These are phyloP conservation scores for Bothrops jararaca DNA, from an alignment of 2,113 vertebrate genomes.

Conservation along the genomic window DNA sequence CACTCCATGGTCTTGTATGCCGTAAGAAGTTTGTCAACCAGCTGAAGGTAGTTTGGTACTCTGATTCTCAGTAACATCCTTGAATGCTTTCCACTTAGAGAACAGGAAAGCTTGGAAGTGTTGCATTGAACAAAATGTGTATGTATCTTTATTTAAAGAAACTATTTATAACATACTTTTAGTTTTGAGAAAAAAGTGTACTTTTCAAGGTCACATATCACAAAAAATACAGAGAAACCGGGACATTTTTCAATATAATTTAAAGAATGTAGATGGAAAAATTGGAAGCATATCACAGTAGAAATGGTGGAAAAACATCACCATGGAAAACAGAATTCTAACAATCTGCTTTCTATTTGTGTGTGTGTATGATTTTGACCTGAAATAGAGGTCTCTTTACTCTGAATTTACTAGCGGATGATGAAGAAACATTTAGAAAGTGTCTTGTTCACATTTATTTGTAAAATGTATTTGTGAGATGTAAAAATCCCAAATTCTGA, in stretches of 20 bases:
- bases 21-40: no score
- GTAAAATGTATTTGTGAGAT: no score
- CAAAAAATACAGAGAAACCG: background rate
- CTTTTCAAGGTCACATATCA: background rate
- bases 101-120: background rate
- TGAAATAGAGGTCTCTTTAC: background rate
- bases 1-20: no score
- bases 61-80: no score
- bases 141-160: background rate
- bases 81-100: background rate
- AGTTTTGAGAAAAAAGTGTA: background rate
- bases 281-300: background rate
- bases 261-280: background rate
- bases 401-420: background rate
- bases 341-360: background rate
- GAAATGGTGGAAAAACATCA: background rate
- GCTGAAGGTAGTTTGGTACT: no score
- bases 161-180: background rate
- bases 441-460: no score
- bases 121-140: background rate
- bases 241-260: background rate
- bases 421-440: background rate
- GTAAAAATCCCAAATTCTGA: no score
- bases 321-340: slow-evolving; percentile 14
- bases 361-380: background rate